Conservation (phyloP, 53 echinoderm and acorn worm species). For the Paracentrotus lividus region DNA sequence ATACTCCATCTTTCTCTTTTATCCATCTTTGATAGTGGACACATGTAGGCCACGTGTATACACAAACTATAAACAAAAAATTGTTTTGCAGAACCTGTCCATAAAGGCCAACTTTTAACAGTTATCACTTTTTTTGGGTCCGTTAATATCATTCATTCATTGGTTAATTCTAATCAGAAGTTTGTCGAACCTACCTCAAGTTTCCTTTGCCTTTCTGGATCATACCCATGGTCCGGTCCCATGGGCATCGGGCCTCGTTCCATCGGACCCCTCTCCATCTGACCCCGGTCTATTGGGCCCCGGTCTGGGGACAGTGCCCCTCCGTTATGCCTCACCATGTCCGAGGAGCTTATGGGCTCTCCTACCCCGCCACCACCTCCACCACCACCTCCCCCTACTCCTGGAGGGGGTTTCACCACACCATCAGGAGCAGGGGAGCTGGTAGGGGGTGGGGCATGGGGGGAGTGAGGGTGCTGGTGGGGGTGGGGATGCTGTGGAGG, state of each 20-base stretch:
- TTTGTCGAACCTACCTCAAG: slow-evolving; percentile 55
- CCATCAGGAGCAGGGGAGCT: slow-evolving; percentile 71
- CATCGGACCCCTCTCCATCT: slow-evolving; percentile 39
- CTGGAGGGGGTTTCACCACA: slow-evolving; percentile 71
- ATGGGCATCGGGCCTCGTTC: slow-evolving; percentile 42
- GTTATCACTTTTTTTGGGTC: no score
- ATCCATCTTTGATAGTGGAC: no score
- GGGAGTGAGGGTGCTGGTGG: slow-evolving; percentile 65
- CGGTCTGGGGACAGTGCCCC: slow-evolving; percentile 63
- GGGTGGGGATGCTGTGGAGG: slow-evolving; percentile 53
- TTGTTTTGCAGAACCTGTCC: no score
- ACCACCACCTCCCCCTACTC: slow-evolving; percentile 58
- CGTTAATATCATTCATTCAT: no score
- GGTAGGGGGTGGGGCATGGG: slow-evolving; percentile 65
- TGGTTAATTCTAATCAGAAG: neutral
- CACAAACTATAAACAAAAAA: no score
- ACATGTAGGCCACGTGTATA: no score
- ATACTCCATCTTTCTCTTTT: no score
- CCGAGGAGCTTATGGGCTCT: neutral
- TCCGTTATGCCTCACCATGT: slow-evolving; percentile 60
- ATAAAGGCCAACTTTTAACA: no score
- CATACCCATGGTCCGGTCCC: slow-evolving; percentile 62
- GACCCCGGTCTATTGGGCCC: slow-evolving; percentile 16
- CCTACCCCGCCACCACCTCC: slow-evolving; percentile 61
- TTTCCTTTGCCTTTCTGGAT: slow-evolving; percentile 58